Evolutionary conservation across 2,113 vertebrate genomes (phyloP), one percentile per base, ranked within the genome.

Genomic region (Pituophis catenifer): DNA sequence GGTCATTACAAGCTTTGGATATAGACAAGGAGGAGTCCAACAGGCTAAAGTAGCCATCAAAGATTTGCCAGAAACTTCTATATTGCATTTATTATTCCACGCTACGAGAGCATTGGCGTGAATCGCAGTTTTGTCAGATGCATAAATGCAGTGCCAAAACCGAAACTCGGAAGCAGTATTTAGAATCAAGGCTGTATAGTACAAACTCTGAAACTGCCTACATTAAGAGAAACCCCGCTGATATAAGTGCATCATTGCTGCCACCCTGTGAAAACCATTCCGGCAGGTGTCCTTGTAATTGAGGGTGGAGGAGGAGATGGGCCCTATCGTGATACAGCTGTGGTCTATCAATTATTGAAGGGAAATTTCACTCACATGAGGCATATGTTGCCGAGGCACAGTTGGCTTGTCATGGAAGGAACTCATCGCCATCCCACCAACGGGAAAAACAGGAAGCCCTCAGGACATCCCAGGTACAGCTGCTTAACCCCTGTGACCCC

Each of bases 51-150:
- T 93, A 94, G 86, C 96, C 90, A 89, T 95, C 95, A 95, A 96
- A 96, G 93, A 93, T 95, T 94, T 97, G 95, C 96, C 75, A 95
- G 91, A 91, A 96, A 95, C 95, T 96, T 93, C 94, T 92, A 92
- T 95, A 90, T 96, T 87, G 62, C 0, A 0, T 93, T 97, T 96
- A 94, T 95, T 96, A 95, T 96, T 97, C 93, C 59, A 55, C 38
- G 87, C 96, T 95, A 94, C 95, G 94, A 94, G 92, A 95, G 50
- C 52, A 65, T 89, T 89, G 48, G 89, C 70, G 2, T 92, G 95
- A 65, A 95, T 94, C 93, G 96, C 91, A 95, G 95, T 96, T 95
- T 95, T 92, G 89, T 88, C 65, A 94, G 24, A 53, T 91, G 89
- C 93, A 95, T 81, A 88, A 96, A 95, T 91, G 53, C 59, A 93